Evolutionary conservation across 2,888 invertebrate genomes (phyloP).

Genomic region (Priocnemis perturbator): DNA sequence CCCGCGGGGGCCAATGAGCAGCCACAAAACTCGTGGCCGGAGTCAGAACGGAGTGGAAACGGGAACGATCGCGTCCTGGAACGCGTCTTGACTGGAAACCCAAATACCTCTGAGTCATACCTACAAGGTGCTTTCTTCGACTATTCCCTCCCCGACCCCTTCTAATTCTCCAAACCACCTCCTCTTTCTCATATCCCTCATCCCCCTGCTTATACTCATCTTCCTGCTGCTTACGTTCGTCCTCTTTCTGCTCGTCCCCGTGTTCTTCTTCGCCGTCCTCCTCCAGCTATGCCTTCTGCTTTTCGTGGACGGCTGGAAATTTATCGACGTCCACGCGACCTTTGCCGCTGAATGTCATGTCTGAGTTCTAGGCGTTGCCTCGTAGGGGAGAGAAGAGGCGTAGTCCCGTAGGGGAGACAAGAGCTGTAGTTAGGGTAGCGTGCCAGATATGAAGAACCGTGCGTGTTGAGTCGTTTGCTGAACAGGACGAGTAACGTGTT

Average conservation of each 20-base stretch:
- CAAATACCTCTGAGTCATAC: slow-evolving; percentile 66
- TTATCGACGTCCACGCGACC: slow-evolving; percentile 10
- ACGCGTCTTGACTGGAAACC: slow-evolving; percentile 41
- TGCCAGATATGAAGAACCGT: too few species aligned
- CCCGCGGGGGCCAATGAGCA: slow-evolving; percentile 67
- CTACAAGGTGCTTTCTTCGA: slow-evolving; percentile 32
- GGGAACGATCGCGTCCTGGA: slow-evolving; percentile 52
- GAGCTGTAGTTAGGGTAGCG: too few species aligned
- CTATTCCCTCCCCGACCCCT: slow-evolving; percentile 15
- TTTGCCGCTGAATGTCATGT: slow-evolving; percentile 3
- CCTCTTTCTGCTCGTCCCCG: neutral
- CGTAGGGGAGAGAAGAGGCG: neutral
- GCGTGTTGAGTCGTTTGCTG: too few species aligned
- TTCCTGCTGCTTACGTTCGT: slow-evolving; percentile 2
- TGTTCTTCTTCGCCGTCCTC: neutral
- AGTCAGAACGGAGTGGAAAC: slow-evolving; percentile 44
- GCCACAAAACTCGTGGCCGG: slow-evolving; percentile 49
- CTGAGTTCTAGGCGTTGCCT: neutral
- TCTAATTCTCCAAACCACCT: slow-evolving; percentile 2
- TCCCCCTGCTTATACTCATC: neutral
- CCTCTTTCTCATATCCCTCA: slow-evolving; percentile 3
- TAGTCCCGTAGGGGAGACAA: neutral
- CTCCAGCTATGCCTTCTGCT: neutral
- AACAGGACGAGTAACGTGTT: too few species aligned
- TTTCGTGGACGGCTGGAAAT: slow-evolving; percentile 13